Base-by-base conservation (phyloP, 2,113 vertebrate genomes). In the Plectropomus leopardus region DNA sequence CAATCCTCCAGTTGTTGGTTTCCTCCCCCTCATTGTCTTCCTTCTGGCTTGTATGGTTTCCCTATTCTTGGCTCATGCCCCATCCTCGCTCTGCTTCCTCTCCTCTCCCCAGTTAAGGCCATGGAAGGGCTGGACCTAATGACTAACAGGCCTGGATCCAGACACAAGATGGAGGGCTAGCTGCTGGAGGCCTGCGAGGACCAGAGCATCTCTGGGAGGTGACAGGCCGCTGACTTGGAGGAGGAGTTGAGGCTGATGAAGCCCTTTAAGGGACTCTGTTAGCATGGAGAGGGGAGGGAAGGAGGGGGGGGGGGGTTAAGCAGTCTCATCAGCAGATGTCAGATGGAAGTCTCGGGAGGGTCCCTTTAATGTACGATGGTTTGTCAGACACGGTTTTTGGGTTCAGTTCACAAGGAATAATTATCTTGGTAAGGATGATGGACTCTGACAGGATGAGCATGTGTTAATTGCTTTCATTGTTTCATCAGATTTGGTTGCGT, bases 381-480 rank as follows among this genome's bases (percentile, higher is more conserved):
- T 57, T 26, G 66, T 86, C 57, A 26, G 76, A 84, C 67, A 82
- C 24, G 2, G 48, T 74, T 76, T 86, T 91, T 89, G 93, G 89
- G 91, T 93, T 93, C 85, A 72, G 70, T 89, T 85, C 68, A 80
- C 47, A 34, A 87, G 83, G 80, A 88, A 69, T 85, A 83, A 84
- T 85, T 82, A 64, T 88, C 84, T 89, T 64, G 44, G 75, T 82
- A 79, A 72, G 83, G 86, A 86, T 60, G 81, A 88, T 86, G 78
- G 68, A 85, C 88, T 92, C 89, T 60, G 77, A 88, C 81, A 54
- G 89, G 84, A 80, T 81, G 75, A 57, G 34, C 53, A 83, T 42
- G 85, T 76, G 86, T 83, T 36, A 77, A 88, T 86, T 88, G 60
- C 82, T 92, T 90, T 88, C 84, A 92, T 89, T 89, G 90, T 84